Conservation (phyloP, 1,140 invertebrate genomes). For the Aphidius ervi region DNA sequence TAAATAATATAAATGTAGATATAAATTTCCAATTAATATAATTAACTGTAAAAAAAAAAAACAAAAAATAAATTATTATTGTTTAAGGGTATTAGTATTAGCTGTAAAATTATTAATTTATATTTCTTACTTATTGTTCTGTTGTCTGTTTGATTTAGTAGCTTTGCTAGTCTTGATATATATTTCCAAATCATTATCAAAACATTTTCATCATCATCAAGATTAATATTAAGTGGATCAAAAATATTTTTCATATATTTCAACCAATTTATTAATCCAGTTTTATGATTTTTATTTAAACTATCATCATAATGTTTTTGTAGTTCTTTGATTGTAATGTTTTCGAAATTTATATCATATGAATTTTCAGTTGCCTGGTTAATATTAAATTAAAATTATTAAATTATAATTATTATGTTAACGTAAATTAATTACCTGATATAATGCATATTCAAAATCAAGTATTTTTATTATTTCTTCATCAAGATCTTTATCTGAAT, state of each 20-base stretch:
- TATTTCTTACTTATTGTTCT: neutral
- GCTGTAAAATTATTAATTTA: neutral
- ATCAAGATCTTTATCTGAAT: neutral
- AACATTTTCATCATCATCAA: neutral
- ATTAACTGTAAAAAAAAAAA: neutral
- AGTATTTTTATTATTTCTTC: too few species aligned
- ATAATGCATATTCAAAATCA: too few species aligned
- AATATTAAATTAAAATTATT: too few species aligned
- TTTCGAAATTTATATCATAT: neutral
- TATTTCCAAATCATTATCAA: neutral
- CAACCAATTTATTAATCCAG: neutral
- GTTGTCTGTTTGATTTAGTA: neutral
- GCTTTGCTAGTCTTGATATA: neutral
- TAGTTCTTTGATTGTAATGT: neutral
- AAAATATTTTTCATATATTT: neutral
- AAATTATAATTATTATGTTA: too few species aligned
- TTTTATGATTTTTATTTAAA: neutral
- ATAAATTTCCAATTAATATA: conserved; percentile 12
- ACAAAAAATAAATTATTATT: neutral
- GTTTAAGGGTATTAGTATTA: neutral
- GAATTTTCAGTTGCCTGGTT: too few species aligned
- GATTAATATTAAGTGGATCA: neutral
- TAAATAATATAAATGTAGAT: conserved; percentile 1
- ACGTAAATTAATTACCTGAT: too few species aligned
- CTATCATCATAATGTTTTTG: neutral